Conservation (phyloP, 2,888 invertebrate species). For the Drosophila monieri region DNA sequence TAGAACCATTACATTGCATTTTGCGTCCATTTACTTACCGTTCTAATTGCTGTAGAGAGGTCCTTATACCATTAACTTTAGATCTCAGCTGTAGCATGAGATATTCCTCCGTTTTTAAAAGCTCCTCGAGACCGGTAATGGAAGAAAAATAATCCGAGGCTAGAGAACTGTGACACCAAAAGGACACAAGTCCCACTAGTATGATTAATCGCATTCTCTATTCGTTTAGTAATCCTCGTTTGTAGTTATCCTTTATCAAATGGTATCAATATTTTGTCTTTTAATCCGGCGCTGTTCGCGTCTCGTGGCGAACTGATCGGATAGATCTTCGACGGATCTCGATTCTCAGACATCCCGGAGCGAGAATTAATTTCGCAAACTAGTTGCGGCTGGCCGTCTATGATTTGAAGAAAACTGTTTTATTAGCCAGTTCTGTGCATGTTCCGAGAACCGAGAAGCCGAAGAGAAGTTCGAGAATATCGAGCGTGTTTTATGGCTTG, state of each 20-base stretch:
- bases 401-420: conserved; percentile 44
- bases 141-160: conserved; percentile 79
- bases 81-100: conserved; percentile 65
- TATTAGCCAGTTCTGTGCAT: conserved; percentile 44
- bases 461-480: conserved; percentile 45
- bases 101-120: conserved; percentile 74
- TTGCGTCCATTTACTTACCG: background rate
- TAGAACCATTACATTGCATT: background rate
- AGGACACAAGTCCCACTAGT: conserved; percentile 41
- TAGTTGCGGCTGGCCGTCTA: conserved; percentile 42
- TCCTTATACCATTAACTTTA: conserved; percentile 58
- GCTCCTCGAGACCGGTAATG: conserved; percentile 72
- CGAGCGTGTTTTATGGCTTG: conserved; percentile 72
- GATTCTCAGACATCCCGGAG: conserved; percentile 46
- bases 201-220: conserved; percentile 21
- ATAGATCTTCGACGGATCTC: conserved; percentile 9
- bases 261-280: background rate
- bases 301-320: conserved; percentile 61
- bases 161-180: conserved; percentile 21
- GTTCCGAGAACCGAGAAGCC: conserved; percentile 30
- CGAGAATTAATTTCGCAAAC: conserved; percentile 51
- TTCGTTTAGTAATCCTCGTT: background rate
- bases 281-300: conserved; percentile 54
- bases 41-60: conserved; percentile 41
- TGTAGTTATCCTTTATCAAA: background rate